Evolutionary conservation across 1,140 invertebrate species (phyloP), one percentile per base, ranked within the genome.

Genomic region (Pinna nobilis): DNA sequence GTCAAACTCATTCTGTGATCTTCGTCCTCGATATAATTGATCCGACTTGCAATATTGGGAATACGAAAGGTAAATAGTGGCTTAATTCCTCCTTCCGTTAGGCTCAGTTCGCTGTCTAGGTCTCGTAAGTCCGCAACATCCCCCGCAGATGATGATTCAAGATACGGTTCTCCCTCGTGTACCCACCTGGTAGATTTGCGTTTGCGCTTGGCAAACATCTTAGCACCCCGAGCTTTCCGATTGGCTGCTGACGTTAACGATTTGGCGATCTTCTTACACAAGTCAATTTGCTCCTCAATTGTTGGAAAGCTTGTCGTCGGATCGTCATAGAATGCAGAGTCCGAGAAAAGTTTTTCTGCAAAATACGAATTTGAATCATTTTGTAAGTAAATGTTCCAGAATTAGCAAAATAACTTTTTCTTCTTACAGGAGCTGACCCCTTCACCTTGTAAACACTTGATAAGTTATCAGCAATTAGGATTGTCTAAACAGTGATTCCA

Each of bases 131-230:
- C 78, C 55, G 74, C 76, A 23, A 80, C 73, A 73, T 79, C 79
- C 28, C 76, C 77, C 20, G 72, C 74, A 13, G 75, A 73, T 28
- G 74, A 78, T 28, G 75, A 78, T 76, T 30, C 66, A 66, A 53
- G 66, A 94, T 93, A 79, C 94, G 93, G 93, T 78, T 94, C 94
- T 15, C 95, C 94, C 90, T 96, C 95, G 83, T 97, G 95, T 53
- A 97, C 94, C 96, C 96, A 98, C 89, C 97, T 97, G 70, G 95
- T 94, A 5, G 96, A 96, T 81, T 95, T 91, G 85, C 97, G 96
- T 90, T 96, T 97, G 63, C 96, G 91, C 87, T 96, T 97, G 77
- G 96, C 95, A 87, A 97, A 98, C 97, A 98, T 98, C 78, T 93
- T 94, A 88, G 97, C 96, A 20, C 97, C 97, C 85, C 96, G 94